Percentiles rank a stretch among this genome's conserved stretches.
Evolutionary conservation across 35 echinoderm and acorn worm genomes (phyloP).

Genomic region (Heliocidaris tuberculata): DNA sequence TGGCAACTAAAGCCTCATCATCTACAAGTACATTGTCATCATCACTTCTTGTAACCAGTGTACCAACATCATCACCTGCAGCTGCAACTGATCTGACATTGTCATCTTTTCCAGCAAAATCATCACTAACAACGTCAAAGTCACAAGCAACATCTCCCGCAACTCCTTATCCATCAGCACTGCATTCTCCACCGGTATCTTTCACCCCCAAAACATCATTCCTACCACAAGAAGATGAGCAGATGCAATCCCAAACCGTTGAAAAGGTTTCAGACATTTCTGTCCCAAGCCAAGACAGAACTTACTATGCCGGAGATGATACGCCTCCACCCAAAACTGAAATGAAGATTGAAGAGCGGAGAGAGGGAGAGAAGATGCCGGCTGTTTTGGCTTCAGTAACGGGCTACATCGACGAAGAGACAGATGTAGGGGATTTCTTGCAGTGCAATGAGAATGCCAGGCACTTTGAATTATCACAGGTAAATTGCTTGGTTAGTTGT

Average conservation of each 20-base stretch:
- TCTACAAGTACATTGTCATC: neutral
- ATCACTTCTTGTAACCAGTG: neutral
- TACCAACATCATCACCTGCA: neutral
- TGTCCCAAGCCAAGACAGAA: neutral
- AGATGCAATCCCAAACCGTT: neutral
- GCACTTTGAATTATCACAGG: constrained; percentile 20
- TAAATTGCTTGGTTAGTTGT: neutral
- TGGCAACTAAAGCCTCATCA: neutral
- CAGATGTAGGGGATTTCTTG: constrained; percentile 44
- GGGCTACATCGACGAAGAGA: constrained; percentile 58
- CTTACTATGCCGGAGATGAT: neutral
- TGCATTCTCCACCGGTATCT: no score
- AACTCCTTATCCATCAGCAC: neutral
- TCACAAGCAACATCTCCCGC: neutral
- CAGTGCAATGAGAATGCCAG: neutral
- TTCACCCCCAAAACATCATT: no score
- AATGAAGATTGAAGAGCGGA: neutral
- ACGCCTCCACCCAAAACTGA: neutral
- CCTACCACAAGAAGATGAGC: neutral
- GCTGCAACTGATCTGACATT: neutral
- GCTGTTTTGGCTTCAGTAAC: constrained; percentile 60
- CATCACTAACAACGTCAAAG: neutral
- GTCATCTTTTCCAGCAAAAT: neutral
- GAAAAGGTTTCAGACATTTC: neutral
- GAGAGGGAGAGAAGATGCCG: neutral